phyloP scores from a whole-genome alignment of 2,888 invertebrate genomes.

The Drosophila maculinotata region DNA sequence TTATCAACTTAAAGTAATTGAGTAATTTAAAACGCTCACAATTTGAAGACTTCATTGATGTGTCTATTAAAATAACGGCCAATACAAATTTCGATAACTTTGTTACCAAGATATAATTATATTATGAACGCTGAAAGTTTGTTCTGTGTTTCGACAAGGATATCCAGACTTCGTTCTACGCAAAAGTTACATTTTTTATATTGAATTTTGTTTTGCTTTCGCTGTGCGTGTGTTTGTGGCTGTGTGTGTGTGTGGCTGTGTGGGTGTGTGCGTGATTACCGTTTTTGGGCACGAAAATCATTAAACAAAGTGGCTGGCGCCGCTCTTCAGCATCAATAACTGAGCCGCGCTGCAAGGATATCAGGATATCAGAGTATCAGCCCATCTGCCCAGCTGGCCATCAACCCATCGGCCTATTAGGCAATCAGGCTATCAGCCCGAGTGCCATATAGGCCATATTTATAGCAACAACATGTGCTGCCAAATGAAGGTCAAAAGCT shows the following conservation, averaged over 20 bases:
- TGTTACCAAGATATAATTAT: no score
- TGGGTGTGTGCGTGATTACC: conserved; percentile 56
- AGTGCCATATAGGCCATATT: conserved; percentile 41
- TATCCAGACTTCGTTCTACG: conserved; percentile 14
- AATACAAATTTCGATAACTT: no score
- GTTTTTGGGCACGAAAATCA: conserved; percentile 63
- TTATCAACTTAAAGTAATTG: no score
- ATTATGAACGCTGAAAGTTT: neutral
- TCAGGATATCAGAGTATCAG: no score
- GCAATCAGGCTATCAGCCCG: neutral
- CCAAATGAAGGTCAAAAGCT: conserved; percentile 51
- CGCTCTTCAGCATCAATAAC: conserved; percentile 51
- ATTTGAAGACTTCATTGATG: no score
- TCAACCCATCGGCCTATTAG: conserved; percentile 1
- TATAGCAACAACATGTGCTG: conserved; percentile 14
- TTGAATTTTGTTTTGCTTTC: conserved; percentile 24
- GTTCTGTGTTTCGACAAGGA: neutral
- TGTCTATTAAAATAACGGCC: no score
- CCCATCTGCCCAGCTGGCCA: neutral
- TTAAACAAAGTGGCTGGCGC: conserved; percentile 68
- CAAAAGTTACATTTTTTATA: conserved; percentile 7
- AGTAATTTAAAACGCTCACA: no score
- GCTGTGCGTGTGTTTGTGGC: neutral
- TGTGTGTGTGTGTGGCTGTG: conserved; percentile 3
- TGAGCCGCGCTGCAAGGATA: no score